phyloP scores from a whole-genome alignment of 2,113 vertebrate genomes.

The Antechinus flavipes region DNA sequence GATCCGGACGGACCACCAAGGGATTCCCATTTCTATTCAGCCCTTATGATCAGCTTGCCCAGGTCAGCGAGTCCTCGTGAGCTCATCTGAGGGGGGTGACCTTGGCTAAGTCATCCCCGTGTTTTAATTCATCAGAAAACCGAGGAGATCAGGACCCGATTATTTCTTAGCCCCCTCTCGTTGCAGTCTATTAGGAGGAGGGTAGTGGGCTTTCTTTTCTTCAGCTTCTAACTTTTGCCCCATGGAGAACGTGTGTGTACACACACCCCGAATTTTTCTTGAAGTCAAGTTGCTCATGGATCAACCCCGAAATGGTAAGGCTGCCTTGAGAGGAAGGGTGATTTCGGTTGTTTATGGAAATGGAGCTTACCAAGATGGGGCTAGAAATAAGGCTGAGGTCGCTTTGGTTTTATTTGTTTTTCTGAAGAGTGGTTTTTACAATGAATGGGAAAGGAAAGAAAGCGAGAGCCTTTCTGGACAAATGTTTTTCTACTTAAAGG shows the following conservation, averaged over 20 bases:
- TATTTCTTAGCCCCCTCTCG: background rate
- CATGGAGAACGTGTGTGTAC: background rate
- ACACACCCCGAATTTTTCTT: background rate
- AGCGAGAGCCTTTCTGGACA: background rate
- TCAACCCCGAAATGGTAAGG: background rate
- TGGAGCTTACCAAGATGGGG: slow-evolving; percentile 39
- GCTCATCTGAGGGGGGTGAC: background rate
- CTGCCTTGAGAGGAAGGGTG: slow-evolving; percentile 23
- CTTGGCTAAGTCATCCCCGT: slow-evolving; percentile 43
- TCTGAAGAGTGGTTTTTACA: slow-evolving; percentile 14
- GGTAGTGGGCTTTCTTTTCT: background rate
- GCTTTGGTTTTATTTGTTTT: background rate
- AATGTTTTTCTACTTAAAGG: background rate
- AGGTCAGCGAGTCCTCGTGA: background rate
- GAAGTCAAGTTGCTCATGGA: background rate
- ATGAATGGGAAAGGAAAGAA: background rate
- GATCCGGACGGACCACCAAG: background rate
- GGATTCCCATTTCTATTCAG: background rate
- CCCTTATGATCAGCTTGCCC: background rate
- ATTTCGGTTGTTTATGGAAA: background rate
- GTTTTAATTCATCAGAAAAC: background rate
- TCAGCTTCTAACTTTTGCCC: background rate
- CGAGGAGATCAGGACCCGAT: background rate
- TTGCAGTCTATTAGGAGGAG: background rate
- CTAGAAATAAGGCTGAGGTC: slow-evolving; percentile 51